Evolutionary conservation across 2,113 vertebrate species (phyloP).

Genomic region (Limnothrissa miodon): DNA sequence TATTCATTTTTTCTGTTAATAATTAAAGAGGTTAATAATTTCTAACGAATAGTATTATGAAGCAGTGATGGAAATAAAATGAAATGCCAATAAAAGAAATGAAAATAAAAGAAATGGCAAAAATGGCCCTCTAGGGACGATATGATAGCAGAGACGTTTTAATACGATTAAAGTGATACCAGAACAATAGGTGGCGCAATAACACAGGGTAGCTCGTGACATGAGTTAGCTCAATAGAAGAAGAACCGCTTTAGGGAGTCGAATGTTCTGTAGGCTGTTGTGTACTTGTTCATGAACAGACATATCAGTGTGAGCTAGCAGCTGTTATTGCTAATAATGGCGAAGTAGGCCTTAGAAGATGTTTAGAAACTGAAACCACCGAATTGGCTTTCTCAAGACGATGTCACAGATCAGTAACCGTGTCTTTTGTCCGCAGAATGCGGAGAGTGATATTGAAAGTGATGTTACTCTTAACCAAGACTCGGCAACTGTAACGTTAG

Average conservation of each 20-base stretch:
- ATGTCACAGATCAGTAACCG: slow-evolving; percentile 62
- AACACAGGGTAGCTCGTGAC: background rate
- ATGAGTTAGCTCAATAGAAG: background rate
- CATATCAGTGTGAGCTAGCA: background rate
- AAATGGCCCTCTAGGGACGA: background rate
- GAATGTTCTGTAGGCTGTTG: background rate
- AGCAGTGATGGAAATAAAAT: too few species aligned
- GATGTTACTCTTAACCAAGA: slow-evolving; percentile 51
- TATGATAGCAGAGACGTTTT: too few species aligned
- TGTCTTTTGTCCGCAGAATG: slow-evolving; percentile 60
- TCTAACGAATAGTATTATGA: too few species aligned
- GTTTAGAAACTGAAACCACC: slow-evolving; percentile 5
- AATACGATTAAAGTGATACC: background rate
- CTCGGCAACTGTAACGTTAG: slow-evolving; percentile 60
- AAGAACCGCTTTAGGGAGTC: background rate
- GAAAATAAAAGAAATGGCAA: background rate
- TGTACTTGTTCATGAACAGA: background rate
- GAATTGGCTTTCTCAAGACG: slow-evolving; percentile 27
- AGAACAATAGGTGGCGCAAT: background rate
- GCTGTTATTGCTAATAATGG: background rate
- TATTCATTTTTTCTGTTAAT: background rate
- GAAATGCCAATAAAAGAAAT: background rate
- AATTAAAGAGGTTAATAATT: background rate
- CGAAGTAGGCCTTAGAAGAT: background rate
- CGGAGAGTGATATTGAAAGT: slow-evolving; percentile 63